phyloP scores from a whole-genome alignment of 2,888 invertebrate species.

The Orgyia antiqua region DNA sequence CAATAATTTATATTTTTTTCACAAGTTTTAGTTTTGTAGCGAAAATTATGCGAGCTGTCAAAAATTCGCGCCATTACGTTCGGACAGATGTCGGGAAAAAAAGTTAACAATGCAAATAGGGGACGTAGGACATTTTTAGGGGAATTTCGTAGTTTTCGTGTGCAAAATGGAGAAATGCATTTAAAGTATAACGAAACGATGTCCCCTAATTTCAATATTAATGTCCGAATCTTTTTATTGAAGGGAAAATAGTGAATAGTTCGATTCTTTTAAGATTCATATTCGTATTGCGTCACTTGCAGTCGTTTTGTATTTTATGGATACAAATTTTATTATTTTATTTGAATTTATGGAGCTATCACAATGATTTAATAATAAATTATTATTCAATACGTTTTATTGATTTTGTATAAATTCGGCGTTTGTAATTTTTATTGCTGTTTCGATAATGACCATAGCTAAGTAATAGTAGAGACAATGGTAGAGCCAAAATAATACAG shows the following conservation, averaged over 20 bases:
- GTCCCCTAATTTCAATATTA: constrained; percentile 70
- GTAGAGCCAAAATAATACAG: no score
- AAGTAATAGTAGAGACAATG: no score
- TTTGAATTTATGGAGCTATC: constrained; percentile 30
- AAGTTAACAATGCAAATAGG: constrained; percentile 75
- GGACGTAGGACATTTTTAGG: constrained; percentile 70
- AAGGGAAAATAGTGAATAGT: constrained; percentile 15
- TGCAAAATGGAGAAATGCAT: constrained; percentile 66
- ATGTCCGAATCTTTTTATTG: constrained; percentile 40
- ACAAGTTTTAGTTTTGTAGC: constrained; percentile 55
- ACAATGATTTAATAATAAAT: constrained; percentile 29
- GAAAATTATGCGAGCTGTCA: constrained; percentile 72
- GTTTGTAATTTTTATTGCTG: background rate
- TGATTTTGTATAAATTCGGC: constrained; percentile 5
- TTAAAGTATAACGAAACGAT: constrained; percentile 63
- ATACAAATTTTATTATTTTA: constrained; percentile 44
- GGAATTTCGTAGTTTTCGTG: constrained; percentile 65
- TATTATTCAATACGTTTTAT: constrained; percentile 22
- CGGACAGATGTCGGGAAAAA: constrained; percentile 68
- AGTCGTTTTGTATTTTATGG: constrained; percentile 40
- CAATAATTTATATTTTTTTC: constrained; percentile 56
- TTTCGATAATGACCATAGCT: background rate
- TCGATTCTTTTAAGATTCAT: constrained; percentile 19
- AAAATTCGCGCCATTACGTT: constrained; percentile 75
- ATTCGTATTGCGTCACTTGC: constrained; percentile 24